A percentile compares a stretch with the other conserved stretches of the same genome.
phyloP scores from a whole-genome alignment of 2,888 invertebrate genomes.

The Margaritifera margaritifera region DNA sequence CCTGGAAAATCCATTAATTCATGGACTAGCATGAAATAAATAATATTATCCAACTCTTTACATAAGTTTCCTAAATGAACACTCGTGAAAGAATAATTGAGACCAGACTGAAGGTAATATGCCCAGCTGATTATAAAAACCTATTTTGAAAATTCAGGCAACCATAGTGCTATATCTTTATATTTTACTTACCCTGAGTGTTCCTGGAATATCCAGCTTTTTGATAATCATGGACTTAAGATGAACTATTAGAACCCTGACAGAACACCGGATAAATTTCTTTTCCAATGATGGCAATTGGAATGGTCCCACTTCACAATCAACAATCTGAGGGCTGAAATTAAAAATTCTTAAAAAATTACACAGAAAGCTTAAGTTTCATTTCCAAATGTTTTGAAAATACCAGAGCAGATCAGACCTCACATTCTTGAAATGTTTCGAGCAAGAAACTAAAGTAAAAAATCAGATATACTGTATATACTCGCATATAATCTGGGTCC shows the following conservation, averaged over 20 bases:
- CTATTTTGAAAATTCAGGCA: not conserved
- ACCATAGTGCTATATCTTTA: not conserved
- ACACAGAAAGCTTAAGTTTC: no score
- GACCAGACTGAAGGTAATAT: not conserved
- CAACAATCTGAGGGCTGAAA: conserved; percentile 49
- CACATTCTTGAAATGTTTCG: no score
- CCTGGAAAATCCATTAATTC: no score
- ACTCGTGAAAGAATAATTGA: not conserved
- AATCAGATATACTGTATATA: no score
- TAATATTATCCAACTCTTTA: no score
- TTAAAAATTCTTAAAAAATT: not conserved
- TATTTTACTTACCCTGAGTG: conserved; percentile 47
- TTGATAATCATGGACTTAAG: conserved; percentile 60
- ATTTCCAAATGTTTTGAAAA: no score
- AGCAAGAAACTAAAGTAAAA: no score
- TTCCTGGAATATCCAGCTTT: conserved; percentile 56
- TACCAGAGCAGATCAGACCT: no score
- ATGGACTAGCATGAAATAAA: no score
- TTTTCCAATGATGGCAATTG: conserved; percentile 57
- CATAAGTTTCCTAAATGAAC: not conserved
- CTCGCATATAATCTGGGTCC: no score
- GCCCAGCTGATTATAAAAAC: not conserved
- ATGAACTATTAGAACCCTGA: conserved; percentile 65
- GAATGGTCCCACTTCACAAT: conserved; percentile 35
- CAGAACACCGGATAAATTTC: conserved; percentile 70